phyloP scores from a whole-genome alignment of 2,113 vertebrate species.

The Pavo muticus region DNA sequence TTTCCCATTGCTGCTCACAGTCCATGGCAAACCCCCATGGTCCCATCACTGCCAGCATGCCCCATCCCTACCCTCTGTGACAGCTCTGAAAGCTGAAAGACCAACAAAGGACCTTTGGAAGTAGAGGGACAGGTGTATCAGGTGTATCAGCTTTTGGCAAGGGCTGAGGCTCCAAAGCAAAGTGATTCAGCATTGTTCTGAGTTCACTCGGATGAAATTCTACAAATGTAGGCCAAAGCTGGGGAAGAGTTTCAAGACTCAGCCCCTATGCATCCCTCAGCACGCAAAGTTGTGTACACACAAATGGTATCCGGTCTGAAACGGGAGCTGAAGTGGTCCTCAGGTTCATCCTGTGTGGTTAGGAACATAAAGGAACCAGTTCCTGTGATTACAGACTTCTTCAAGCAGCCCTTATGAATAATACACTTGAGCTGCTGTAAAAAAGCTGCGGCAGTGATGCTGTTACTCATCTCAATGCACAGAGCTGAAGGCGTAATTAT shows the following conservation, averaged over 20 bases:
- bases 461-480: neutral
- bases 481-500: neutral
- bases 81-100: neutral
- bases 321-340: neutral
- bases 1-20: neutral
- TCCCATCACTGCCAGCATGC: fast-evolving
- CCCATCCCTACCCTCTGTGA: neutral
- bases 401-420: neutral
- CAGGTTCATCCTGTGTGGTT: neutral
- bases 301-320: neutral
- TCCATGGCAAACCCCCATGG: fast-evolving
- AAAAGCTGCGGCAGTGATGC: neutral
- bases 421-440: neutral
- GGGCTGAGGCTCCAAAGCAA: neutral
- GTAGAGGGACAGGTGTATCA: neutral
- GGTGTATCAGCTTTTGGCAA: neutral
- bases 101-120: neutral
- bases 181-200: neutral
- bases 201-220: neutral
- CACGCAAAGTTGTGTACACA: neutral
- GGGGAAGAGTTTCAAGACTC: neutral
- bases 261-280: neutral
- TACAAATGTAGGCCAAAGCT: neutral
- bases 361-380: neutral
- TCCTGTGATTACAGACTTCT: neutral